Conservation (phyloP, 2,888 invertebrate genomes). For the Chrysodeixis includens region DNA sequence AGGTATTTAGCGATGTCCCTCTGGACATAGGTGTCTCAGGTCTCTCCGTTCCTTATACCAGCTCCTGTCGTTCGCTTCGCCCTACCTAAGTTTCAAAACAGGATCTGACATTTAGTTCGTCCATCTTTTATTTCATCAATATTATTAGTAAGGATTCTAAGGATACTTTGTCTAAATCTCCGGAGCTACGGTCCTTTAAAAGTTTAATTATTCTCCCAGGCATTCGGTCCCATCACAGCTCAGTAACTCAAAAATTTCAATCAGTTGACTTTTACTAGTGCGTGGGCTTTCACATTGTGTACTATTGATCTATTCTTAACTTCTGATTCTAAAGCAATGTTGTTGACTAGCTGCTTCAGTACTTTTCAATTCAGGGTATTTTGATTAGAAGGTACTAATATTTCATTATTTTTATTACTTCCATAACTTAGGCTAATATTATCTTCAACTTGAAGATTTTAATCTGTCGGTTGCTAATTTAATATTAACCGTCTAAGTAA, state of each 20-base stretch:
- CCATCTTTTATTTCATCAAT: too few species aligned
- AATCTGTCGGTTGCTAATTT: too few species aligned
- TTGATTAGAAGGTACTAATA: background rate
- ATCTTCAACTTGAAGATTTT: too few species aligned
- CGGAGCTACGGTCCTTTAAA: background rate
- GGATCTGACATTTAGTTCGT: too few species aligned
- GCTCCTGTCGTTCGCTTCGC: too few species aligned
- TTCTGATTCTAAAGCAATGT: conserved; percentile 7
- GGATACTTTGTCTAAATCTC: background rate
- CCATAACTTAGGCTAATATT: too few species aligned
- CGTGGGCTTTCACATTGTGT: conserved; percentile 19
- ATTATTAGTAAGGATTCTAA: too few species aligned
- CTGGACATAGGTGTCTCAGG: too few species aligned
- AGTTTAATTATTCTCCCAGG: background rate
- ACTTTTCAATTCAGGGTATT: background rate
- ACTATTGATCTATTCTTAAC: conserved; percentile 21
- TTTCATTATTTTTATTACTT: background rate
- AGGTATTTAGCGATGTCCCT: too few species aligned
- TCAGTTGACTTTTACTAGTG: conserved; percentile 11
- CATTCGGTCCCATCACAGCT: background rate
- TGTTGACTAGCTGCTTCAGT: background rate
- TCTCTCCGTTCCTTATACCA: too few species aligned
- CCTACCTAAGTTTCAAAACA: too few species aligned
- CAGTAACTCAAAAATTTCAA: conserved; percentile 17
- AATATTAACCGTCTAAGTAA: too few species aligned